Evolutionary conservation across 2,113 vertebrate species (phyloP).

Genomic region (Podiceps cristatus): DNA sequence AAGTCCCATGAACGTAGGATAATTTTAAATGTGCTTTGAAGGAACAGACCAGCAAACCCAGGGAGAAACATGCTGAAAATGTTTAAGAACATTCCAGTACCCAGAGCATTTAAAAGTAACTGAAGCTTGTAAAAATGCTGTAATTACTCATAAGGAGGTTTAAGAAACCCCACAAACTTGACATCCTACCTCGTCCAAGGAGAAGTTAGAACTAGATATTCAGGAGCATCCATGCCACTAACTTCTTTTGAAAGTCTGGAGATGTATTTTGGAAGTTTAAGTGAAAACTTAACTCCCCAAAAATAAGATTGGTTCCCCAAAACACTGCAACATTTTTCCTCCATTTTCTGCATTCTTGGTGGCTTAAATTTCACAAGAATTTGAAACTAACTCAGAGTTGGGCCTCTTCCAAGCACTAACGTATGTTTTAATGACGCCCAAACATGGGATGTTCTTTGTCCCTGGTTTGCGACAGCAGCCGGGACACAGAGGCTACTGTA

Average conservation of each 20-base stretch:
- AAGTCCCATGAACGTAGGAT: background rate
- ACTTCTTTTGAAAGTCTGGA: no score
- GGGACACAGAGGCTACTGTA: background rate
- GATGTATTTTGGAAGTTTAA: background rate
- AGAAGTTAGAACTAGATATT: no score
- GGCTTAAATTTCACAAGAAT: background rate
- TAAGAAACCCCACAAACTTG: background rate
- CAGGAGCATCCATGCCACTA: background rate
- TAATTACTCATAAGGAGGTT: background rate
- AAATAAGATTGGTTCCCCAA: background rate
- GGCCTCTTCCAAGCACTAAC: background rate
- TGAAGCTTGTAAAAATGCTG: background rate
- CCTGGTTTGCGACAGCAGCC: no score
- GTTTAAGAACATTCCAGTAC: background rate
- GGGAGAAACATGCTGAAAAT: background rate
- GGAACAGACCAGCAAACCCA: background rate
- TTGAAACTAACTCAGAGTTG: background rate
- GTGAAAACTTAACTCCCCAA: background rate
- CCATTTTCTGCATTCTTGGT: accelerated
- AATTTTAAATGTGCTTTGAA: background rate
- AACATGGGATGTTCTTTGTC: accelerated
- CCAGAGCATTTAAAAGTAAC: background rate
- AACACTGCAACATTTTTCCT: accelerated
- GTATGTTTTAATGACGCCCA: no score
- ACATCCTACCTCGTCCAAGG: background rate